Conservation (phyloP, 2,888 invertebrate genomes). For the Drosophila cracens region DNA sequence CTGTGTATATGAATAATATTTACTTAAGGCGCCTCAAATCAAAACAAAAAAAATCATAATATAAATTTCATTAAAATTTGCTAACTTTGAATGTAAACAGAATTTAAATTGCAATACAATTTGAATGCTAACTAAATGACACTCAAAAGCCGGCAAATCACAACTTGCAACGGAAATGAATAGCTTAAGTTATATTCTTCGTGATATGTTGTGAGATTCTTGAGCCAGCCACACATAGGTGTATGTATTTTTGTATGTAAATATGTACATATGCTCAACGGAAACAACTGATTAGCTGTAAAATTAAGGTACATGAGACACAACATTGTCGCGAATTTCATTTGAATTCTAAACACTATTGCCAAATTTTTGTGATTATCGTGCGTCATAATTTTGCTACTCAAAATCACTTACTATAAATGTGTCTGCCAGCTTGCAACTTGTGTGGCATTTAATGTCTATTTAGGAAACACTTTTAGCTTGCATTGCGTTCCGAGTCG, state of each 20-base stretch:
- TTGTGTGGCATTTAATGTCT: background rate
- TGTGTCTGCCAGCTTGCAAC: background rate
- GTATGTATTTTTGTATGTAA: background rate
- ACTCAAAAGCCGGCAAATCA: slow-evolving; percentile 3
- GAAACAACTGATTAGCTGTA: slow-evolving; percentile 11
- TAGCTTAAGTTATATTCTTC: slow-evolving; percentile 17
- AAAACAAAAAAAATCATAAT: background rate
- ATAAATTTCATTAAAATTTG: background rate
- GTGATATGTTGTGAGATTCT: slow-evolving; percentile 3
- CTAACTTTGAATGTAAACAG: slow-evolving; percentile 23
- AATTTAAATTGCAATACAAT: slow-evolving; percentile 2
- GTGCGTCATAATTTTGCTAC: background rate
- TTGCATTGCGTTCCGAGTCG: background rate
- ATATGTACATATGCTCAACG: background rate
- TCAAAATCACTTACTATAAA: background rate
- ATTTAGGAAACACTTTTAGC: background rate
- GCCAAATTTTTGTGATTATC: background rate
- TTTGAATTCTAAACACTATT: background rate
- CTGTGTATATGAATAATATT: background rate
- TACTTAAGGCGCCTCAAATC: slow-evolving; percentile 10
- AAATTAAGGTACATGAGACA: background rate
- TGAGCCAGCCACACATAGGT: background rate
- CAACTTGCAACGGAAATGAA: slow-evolving; percentile 31
- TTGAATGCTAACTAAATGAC: slow-evolving; percentile 9
- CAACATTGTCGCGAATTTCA: background rate